Percentiles rank a stretch among this genome's conserved stretches.
Conservation (phyloP, 1,140 invertebrate species). For the Plectrocnemia conspersa region DNA sequence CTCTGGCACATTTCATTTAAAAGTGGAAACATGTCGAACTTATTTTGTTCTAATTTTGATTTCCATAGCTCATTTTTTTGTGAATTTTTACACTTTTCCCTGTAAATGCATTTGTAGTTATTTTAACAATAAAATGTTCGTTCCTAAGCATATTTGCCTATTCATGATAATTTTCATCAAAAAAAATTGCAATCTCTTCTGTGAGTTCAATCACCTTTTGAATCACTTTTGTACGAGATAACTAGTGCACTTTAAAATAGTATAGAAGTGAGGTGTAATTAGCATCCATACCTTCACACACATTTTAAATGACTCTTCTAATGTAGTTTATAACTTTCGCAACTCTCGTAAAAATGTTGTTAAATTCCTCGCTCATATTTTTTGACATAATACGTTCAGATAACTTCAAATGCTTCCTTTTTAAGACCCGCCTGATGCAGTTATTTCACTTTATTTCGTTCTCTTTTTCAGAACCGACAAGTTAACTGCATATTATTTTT, state of each 20-base stretch:
- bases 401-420: too few species aligned
- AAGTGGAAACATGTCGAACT: constrained; percentile 6
- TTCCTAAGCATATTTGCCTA: constrained; percentile 8
- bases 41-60: constrained; percentile 1
- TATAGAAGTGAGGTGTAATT: too few species aligned
- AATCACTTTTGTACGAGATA: too few species aligned
- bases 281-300: constrained; percentile 9
- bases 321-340: constrained; percentile 18
- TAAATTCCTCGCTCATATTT: constrained; percentile 25
- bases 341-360: constrained; percentile 24
- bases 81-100: background rate
- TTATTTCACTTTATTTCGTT: too few species aligned
- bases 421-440: too few species aligned
- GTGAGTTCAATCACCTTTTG: too few species aligned
- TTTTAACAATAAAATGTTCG: constrained; percentile 5
- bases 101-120: constrained; percentile 3
- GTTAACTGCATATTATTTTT: too few species aligned
- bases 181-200: too few species aligned
- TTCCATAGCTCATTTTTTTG: too few species aligned
- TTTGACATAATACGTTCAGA: constrained; percentile 20
- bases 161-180: constrained; percentile 1
- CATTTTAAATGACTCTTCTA: constrained; percentile 4
- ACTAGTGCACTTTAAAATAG: too few species aligned
- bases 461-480: too few species aligned
- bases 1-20: constrained; percentile 9